Base-by-base conservation (phyloP, 2,888 invertebrate genomes). In the Parnassius glacialis region DNA sequence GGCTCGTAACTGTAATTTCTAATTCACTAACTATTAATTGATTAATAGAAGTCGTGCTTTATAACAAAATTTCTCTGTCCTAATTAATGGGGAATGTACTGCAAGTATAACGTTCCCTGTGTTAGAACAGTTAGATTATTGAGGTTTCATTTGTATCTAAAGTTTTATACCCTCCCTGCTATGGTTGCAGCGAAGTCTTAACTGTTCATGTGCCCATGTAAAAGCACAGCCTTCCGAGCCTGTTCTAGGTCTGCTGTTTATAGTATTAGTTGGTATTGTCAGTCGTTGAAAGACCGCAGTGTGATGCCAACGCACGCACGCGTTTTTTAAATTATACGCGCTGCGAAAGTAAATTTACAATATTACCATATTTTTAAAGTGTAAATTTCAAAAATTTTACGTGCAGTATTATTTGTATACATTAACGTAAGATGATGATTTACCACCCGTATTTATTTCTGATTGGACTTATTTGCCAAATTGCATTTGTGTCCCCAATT, bases 401-500 rank as follows among this genome's bases (percentile, higher is more conserved):
- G 42, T 2, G 10, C 47, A 45, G 45, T 59, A 34, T 58, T 25
- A 20, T 47, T 34, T 44, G 48, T 50, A 43, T 51, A 25, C n/a
- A 47, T 47, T 42, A 42, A 41, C 57, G 59, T 45, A 47, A 41
- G 20, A 66, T 67, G 74, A 62, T 88, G 85, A 66, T 78, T 76
- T 77, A 73, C 65, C 73, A 70, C 65, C 72, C 68, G 57, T 73
- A 74, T 78, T 78, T 89, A 63, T 78, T 86, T 69, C 64, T 87
- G 60, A 74, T 87, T 75, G 84, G 85, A 76, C 73, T 89, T 59
- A 74, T 88, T 78, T 84, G 85, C 68, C 77, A 79, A 78, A 78
- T 85, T 68, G 72, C 82, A 65, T 80, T 79, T 67, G 89, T 87
- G 76, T 84, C 84, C 56, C 85, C 87, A 63, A 78, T 84, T 64